Evolutionary conservation across 2,888 invertebrate species (phyloP).

Genomic region (Chloromyia formosa): DNA sequence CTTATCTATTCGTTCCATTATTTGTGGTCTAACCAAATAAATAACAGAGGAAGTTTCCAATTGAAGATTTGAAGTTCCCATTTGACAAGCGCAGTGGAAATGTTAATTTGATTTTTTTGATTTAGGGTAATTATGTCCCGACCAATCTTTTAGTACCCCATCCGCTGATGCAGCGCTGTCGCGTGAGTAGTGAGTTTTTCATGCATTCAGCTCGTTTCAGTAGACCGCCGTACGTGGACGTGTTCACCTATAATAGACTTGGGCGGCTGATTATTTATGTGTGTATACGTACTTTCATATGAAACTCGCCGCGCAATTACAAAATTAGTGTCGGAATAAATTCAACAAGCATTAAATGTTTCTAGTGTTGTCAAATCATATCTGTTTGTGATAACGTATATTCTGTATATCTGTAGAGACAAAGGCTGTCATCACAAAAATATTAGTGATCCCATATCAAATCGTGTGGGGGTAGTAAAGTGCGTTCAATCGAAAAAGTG

Average conservation of each 20-base stretch:
- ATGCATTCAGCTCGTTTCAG: slow-evolving; percentile 13
- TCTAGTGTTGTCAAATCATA: too few species aligned
- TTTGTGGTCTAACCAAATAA: too few species aligned
- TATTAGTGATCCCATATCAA: too few species aligned
- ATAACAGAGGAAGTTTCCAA: too few species aligned
- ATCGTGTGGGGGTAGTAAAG: too few species aligned
- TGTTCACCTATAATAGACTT: slow-evolving; percentile 4
- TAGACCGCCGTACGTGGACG: slow-evolving; percentile 24
- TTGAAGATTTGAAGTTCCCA: too few species aligned
- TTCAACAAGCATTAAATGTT: neutral
- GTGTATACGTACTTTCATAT: slow-evolving; percentile 6
- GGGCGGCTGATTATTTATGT: neutral
- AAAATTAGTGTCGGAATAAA: slow-evolving; percentile 16
- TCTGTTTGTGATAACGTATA: too few species aligned
- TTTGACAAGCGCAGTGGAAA: neutral
- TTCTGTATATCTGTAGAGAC: too few species aligned
- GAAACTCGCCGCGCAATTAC: slow-evolving; percentile 20
- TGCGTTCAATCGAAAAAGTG: too few species aligned
- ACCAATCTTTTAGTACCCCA: slow-evolving; percentile 16
- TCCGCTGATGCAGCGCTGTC: neutral
- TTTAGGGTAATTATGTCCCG: slow-evolving; percentile 14
- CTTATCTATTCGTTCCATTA: too few species aligned
- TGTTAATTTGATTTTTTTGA: neutral
- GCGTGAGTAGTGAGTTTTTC: neutral
- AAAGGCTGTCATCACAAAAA: too few species aligned